Percentiles rank a stretch among this genome's conserved stretches.
phyloP scores from a whole-genome alignment of 2,797 vertebrate genomes.

The Amblyopsis hoosieri region DNA sequence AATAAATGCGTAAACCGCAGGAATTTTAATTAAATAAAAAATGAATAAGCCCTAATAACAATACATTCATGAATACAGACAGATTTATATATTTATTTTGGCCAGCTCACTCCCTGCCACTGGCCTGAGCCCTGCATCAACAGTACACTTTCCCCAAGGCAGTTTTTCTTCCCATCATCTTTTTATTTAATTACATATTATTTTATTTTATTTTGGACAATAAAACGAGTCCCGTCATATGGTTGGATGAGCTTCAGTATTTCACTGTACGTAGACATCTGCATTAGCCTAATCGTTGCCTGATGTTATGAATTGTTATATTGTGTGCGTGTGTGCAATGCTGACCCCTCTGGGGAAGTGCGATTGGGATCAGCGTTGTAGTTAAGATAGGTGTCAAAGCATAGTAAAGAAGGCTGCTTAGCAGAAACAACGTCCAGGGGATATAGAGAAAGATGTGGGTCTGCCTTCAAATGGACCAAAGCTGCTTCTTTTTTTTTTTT shows the following conservation, averaged over 20 bases:
- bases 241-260: conserved; percentile 54
- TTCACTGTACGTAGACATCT: conserved; percentile 58
- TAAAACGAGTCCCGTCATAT: conserved; percentile 51
- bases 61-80: conserved; percentile 56
- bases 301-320: conserved; percentile 38
- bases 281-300: conserved; percentile 63
- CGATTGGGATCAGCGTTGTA: conserved; percentile 34
- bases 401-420: conserved; percentile 8
- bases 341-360: conserved; percentile 36
- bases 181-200: background rate
- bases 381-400: conserved; percentile 43
- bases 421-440: conserved; percentile 11
- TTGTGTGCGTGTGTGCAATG: conserved; percentile 29
- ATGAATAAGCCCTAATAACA: conserved; percentile 47
- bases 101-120: conserved; percentile 9
- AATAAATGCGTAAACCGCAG: conserved; percentile 32
- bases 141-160: conserved; percentile 60
- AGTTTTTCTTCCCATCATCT: conserved; percentile 48
- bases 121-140: conserved; percentile 68
- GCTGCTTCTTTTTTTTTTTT: background rate
- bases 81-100: conserved; percentile 47
- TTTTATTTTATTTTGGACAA: conserved; percentile 47
- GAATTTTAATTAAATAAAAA: conserved; percentile 47
- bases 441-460: background rate
- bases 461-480: background rate